phyloP scores from a whole-genome alignment of 1,140 invertebrate genomes.

The Dufourea novaeangliae region DNA sequence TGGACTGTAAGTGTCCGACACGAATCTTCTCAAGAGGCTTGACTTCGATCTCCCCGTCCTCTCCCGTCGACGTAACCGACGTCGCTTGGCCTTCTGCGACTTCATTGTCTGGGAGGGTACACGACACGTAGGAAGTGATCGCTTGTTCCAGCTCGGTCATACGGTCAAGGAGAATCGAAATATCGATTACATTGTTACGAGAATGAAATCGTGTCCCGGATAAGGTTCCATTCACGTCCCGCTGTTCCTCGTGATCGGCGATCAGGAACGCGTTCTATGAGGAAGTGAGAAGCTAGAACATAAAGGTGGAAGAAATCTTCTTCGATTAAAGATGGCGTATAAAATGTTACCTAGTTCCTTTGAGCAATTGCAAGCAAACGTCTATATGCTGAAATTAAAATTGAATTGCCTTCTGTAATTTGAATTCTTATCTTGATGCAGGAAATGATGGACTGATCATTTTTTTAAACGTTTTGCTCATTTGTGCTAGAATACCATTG shows the following conservation, averaged over 20 bases:
- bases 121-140: slow-evolving; percentile 35
- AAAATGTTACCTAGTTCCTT: no score
- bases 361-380: no score
- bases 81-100: slow-evolving; percentile 24
- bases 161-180: slow-evolving; percentile 49
- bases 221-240: slow-evolving; percentile 26
- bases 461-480: no score
- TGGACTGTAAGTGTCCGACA: neutral
- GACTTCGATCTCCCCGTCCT: slow-evolving; percentile 16
- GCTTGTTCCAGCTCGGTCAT: slow-evolving; percentile 45
- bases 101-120: slow-evolving; percentile 28
- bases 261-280: neutral
- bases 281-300: neutral
- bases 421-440: no score
- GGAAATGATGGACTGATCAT: no score
- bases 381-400: no score
- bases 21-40: neutral
- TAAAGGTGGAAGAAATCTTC: no score
- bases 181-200: slow-evolving; percentile 36
- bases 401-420: no score
- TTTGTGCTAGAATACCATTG: no score
- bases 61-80: neutral
- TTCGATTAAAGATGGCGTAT: no score
- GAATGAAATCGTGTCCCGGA: slow-evolving; percentile 32
- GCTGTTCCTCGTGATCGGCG: slow-evolving; percentile 8